Percentiles rank a stretch among this genome's conserved stretches.
Conservation (phyloP, 1,140 invertebrate species). For the Drosophila malerkotliana region DNA sequence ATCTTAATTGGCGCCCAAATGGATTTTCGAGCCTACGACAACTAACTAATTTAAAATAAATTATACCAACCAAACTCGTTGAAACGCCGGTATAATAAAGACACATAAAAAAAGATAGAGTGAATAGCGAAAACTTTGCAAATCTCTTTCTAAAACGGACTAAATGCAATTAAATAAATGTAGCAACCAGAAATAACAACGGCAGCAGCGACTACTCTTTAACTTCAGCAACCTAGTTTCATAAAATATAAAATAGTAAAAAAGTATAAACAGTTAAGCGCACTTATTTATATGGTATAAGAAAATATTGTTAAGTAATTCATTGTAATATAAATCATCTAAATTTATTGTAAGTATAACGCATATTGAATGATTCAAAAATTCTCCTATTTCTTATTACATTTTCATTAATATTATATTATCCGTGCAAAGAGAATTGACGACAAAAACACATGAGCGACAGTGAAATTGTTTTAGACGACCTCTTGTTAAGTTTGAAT, state of each 20-base stretch:
- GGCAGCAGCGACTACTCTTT: no score
- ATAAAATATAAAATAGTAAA: neutral
- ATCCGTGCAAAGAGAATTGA: constrained; percentile 8
- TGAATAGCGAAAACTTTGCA: no score
- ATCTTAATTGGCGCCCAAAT: no score
- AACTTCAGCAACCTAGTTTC: neutral
- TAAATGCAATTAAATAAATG: no score
- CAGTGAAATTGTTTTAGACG: constrained; percentile 3
- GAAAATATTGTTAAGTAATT: neutral
- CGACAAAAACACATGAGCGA: constrained; percentile 4
- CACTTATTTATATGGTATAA: neutral
- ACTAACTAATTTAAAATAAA: no score
- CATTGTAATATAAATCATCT: neutral
- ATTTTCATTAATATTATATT: neutral
- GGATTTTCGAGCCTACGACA: no score
- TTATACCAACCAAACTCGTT: no score
- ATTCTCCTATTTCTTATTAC: constrained; percentile 4
- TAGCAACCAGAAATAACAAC: no score
- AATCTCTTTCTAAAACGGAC: no score
- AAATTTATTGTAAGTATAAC: constrained; percentile 11
- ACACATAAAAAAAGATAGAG: no score
- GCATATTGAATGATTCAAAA: constrained; percentile 5
- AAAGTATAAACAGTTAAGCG: neutral
- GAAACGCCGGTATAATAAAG: no score
- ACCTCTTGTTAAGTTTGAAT: constrained; percentile 9